These are phyloP conservation scores for Zaprionus kolodkinae DNA, from an alignment of 1,140 invertebrate species.

Conservation along the genomic window DNA sequence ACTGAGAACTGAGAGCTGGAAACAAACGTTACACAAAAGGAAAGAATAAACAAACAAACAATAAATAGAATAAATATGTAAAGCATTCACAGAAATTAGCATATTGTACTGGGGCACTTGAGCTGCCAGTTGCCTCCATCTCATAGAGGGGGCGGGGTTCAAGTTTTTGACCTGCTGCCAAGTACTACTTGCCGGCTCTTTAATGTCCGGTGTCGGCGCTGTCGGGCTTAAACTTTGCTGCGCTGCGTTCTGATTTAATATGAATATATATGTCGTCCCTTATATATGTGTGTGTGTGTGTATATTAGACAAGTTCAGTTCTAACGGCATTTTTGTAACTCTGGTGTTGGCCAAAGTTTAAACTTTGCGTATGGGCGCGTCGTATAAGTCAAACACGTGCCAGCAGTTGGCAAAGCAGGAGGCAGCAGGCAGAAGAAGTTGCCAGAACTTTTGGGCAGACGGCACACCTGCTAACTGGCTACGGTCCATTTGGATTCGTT, in stretches of 20 bases:
- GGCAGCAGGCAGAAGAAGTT: constrained; percentile 39
- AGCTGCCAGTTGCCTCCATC: background rate
- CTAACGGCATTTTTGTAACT: constrained; percentile 8
- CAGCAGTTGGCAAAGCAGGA: constrained; percentile 34
- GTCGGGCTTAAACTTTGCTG: constrained; percentile 43
- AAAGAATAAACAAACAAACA: constrained; percentile 60
- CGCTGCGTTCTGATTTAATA: constrained; percentile 58
- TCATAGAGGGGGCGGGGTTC: constrained; percentile 11
- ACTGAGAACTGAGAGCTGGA: constrained; percentile 5
- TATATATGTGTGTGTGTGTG: constrained; percentile 1
- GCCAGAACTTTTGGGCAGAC: constrained; percentile 45
- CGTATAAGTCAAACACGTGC: constrained; percentile 79
- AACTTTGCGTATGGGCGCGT: constrained; percentile 64
- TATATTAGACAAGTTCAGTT: constrained; percentile 3
- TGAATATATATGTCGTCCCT: background rate
- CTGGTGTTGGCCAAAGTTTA: constrained; percentile 62
- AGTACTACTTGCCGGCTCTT: constrained; percentile 61
- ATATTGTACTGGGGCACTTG: constrained; percentile 52
- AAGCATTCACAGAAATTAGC: constrained; percentile 71
- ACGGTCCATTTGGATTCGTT: constrained; percentile 63
- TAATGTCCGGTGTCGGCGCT: constrained; percentile 70
- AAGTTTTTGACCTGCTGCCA: constrained; percentile 61
- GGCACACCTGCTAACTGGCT: constrained; percentile 62
- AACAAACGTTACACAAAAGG: constrained; percentile 12
- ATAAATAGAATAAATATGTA: constrained; percentile 81